These are phyloP conservation scores for Nothura maculosa DNA, from an alignment of 2,797 vertebrate genomes.

Conservation along the genomic window DNA sequence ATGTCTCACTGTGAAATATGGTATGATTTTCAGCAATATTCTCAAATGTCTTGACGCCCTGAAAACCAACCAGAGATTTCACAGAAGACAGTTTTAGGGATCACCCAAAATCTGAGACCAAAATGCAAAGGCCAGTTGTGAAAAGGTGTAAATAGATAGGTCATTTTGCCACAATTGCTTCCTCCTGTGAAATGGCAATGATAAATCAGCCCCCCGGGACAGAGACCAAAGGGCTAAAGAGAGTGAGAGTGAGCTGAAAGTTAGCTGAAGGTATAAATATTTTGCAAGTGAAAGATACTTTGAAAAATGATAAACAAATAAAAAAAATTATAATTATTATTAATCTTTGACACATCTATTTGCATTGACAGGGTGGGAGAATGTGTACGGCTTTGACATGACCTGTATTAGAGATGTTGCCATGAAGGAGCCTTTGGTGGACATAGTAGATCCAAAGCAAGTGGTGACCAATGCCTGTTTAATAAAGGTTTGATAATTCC, in stretches of 20 bases:
- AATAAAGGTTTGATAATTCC: slow-evolving; percentile 90
- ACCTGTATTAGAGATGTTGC: slow-evolving; percentile 98
- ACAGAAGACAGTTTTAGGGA: not conserved
- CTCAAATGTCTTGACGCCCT: not conserved
- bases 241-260: not conserved
- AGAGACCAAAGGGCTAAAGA: not conserved
- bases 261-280: not conserved
- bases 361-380: slow-evolving; percentile 95
- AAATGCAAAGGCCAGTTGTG: not conserved
- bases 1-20: not conserved
- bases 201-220: not conserved
- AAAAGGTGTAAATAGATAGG: not conserved
- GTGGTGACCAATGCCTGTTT: slow-evolving; percentile 98
- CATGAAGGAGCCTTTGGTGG: slow-evolving; percentile 97
- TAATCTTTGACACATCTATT: slow-evolving; percentile 46
- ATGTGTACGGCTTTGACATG: slow-evolving; percentile 99
- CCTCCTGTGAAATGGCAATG: not conserved
- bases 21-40: not conserved
- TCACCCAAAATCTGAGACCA: not conserved
- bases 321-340: not conserved
- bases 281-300: not conserved
- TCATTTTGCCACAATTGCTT: not conserved
- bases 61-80: not conserved
- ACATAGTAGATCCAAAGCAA: slow-evolving; percentile 97
- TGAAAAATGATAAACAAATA: not conserved